These are phyloP conservation scores for Scelioninae gen. 1 DNA, from an alignment of 2,888 invertebrate species.

Conservation along the genomic window DNA sequence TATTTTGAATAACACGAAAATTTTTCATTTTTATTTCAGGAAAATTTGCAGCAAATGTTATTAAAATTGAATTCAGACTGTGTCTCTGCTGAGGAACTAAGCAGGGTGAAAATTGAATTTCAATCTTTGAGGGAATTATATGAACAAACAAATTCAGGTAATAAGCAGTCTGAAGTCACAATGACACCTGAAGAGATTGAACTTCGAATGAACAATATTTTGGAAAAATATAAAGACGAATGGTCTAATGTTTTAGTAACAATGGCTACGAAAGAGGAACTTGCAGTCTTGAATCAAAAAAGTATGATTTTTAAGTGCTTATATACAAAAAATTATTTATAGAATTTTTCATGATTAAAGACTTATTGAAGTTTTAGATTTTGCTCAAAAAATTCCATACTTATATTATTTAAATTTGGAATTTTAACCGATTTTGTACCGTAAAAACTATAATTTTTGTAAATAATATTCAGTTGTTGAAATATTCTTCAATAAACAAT, in stretches of 20 bases:
- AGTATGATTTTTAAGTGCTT: background rate
- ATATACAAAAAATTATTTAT: no score
- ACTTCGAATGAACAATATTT: conserved; percentile 73
- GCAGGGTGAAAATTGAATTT: conserved; percentile 77
- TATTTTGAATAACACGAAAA: no score
- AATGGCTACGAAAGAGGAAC: conserved; percentile 86
- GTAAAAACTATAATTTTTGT: no score
- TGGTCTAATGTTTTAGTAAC: conserved; percentile 77
- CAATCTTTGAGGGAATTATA: conserved; percentile 76
- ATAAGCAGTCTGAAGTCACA: conserved; percentile 2
- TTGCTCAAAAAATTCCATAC: no score
- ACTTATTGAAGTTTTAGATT: no score
- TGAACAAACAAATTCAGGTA: conserved; percentile 73
- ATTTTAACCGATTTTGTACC: no score
- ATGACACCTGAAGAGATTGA: conserved; percentile 74
- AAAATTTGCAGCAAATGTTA: conserved; percentile 72
- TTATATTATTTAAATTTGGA: no score
- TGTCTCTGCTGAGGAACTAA: conserved; percentile 72
- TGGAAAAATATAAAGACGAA: conserved; percentile 77
- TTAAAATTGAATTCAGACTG: conserved; percentile 58
- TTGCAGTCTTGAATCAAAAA: conserved; percentile 13
- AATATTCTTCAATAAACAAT: no score
- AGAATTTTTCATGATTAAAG: no score
- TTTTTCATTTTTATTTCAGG: conserved; percentile 68
- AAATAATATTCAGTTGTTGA: no score